phyloP scores from a whole-genome alignment of 1,140 invertebrate species.

The honey bee (Apis mellifera) region Amel_HAv3.1 CM009946.2:1828501-1829000 shows the following conservation, averaged over 20 bases:
- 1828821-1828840: background rate
- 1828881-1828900: background rate
- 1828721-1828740: background rate
- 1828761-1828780: background rate
- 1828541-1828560: too few species aligned
- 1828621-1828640: background rate
- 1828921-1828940: background rate
- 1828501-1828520: too few species aligned
- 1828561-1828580: too few species aligned
- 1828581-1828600: too few species aligned
- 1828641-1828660: conserved; percentile 8
- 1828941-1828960: background rate
- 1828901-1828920: background rate
- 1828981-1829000: too few species aligned
- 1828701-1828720: background rate
- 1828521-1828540: too few species aligned
- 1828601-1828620: too few species aligned
- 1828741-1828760: background rate
- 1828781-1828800: background rate
- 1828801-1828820: background rate
- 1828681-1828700: background rate
- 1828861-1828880: conserved; percentile 2
- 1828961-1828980: too few species aligned
- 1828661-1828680: background rate
- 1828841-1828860: conserved; percentile 2